Evolutionary conservation across 2,888 invertebrate species (phyloP).

Genomic region (Ochropleura plecta): DNA sequence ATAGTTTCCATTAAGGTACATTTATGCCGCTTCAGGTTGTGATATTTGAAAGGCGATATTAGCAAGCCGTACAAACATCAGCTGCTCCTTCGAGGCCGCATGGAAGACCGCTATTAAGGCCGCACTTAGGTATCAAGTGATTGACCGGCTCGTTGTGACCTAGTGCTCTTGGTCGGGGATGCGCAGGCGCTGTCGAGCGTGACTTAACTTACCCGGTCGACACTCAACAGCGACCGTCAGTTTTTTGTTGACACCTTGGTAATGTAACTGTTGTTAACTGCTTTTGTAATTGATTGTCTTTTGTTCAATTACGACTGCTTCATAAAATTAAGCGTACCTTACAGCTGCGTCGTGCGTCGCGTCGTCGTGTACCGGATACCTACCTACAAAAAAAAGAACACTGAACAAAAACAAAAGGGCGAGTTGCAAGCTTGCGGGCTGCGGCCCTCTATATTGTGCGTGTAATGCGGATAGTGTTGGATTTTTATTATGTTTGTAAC

Average conservation of each 20-base stretch:
- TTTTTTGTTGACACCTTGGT: constrained; percentile 13
- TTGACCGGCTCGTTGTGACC: constrained; percentile 34
- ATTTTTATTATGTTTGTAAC: not conserved
- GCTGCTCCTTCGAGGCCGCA: not conserved
- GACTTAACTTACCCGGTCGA: not conserved
- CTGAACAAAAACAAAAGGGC: not conserved
- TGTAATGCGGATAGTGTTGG: not conserved
- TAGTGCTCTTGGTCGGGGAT: constrained; percentile 40
- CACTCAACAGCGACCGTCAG: constrained; percentile 2
- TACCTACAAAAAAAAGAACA: not conserved
- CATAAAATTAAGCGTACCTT: not conserved
- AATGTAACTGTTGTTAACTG: constrained; percentile 6
- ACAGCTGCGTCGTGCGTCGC: not conserved
- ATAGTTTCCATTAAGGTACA: too few relatives aligned
- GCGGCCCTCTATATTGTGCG: too few relatives aligned
- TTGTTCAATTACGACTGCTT: constrained; percentile 17
- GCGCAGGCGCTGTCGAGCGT: constrained; percentile 35
- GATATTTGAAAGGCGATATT: not conserved
- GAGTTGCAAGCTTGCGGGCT: not conserved
- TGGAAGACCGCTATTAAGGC: constrained; percentile 7
- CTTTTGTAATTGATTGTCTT: constrained; percentile 30
- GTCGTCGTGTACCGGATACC: not conserved
- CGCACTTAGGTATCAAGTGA: constrained; percentile 17
- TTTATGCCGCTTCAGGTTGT: too few relatives aligned
- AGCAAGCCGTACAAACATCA: not conserved